Base-by-base conservation (phyloP, 2,888 invertebrate genomes). In the Dyspetes luteomarginatus region DNA sequence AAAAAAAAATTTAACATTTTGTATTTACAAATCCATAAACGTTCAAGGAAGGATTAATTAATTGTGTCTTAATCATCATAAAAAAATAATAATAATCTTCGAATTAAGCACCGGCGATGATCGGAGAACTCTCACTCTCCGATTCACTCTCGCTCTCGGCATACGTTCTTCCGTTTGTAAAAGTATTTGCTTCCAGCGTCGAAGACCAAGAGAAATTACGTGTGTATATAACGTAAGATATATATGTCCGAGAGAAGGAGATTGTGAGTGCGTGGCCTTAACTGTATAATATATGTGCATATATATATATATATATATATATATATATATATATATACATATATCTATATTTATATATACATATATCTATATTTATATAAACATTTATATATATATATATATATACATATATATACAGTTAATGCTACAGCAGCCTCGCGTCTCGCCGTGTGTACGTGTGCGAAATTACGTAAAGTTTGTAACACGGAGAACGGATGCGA, bases 121-220 rank as follows among this genome's bases (percentile, higher is more conserved):
- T n/a, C n/a, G n/a, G n/a, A 60, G 3, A 52, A 77, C 80, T 81
- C 80, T 76, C 76, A 68, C 76, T 77, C 17, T 58, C 26, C 30
- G 52, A 81, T 77, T 72, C 62, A 58, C 71, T 75, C 60, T 75
- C 58, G 58, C 68, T 68, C 28, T 67, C 4, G 3, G 17, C 62
- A 71, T 30, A 60, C 43, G 28, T 52, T 72, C 77, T 68, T 81
- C 68, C 65, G 77, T 56, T 64, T 56, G 28, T 26, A 65, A 19
- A 24, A 55, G 22, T 55, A 55, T 64, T 64, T 26, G 60, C 69
- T 67, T 45, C 48, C 60, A 28, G 26, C 36, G 76, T 58, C 74
- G 69, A 69, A 43, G 56, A 60, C 55, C 56, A 28, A 77, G 77
- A 68, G 77, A 81, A 76, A 77, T 77, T 81, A 81, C 77, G 80